Evolutionary conservation across 2,888 invertebrate species (phyloP), one percentile per base, ranked within the genome.

Genomic region (Tromatobia lineatoria): DNA sequence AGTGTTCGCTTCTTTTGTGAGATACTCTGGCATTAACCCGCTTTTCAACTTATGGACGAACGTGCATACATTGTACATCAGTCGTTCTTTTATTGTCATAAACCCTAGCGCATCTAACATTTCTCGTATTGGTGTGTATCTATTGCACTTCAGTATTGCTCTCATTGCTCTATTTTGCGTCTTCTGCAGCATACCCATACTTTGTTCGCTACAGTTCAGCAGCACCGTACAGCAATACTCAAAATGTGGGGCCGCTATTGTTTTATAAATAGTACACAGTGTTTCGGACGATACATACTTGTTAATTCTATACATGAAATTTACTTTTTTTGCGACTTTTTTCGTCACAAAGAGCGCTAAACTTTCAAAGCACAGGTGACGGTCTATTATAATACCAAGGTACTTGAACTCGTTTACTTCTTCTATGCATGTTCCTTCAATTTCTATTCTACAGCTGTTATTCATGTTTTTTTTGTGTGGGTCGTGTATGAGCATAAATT

Each of bases 71-170:
- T 57, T 57, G 10, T 25, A 57, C 11, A 13, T 25, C 29, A 57
- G 8, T 57, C 57, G 23, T 57, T 57, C 25, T 29, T 15, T 57
- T 13, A 57, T 25, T 13, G 25, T 25, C 57, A 57, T 57, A 13
- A 57, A 57, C 7, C 23, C 23, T 2, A 57, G 57, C 3, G 15
- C 57, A 25, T 20, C 57, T 25, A 25, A 23, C 57, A 57, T 57
- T 3, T 25, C 25, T 4, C 20, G 23, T 11, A 29, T 57, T 57
- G 13, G 25, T 11, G 57, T 57, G 13, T 57, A 57, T 15, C 57
- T 57, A 23, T 57, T 25, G 23, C 57, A 57, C 23, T 57, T 57
- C 15, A 57, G 13, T 13, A 57, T 57, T 57, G 57, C 57, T 25
- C 57, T 23, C 57, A 57, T 13, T 57, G 57, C 57, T 25, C 29